A percentile compares a stretch with the other conserved stretches of the same genome.
Evolutionary conservation across 2,888 invertebrate genomes (phyloP).

Genomic region (Hypolimnas misippus): DNA sequence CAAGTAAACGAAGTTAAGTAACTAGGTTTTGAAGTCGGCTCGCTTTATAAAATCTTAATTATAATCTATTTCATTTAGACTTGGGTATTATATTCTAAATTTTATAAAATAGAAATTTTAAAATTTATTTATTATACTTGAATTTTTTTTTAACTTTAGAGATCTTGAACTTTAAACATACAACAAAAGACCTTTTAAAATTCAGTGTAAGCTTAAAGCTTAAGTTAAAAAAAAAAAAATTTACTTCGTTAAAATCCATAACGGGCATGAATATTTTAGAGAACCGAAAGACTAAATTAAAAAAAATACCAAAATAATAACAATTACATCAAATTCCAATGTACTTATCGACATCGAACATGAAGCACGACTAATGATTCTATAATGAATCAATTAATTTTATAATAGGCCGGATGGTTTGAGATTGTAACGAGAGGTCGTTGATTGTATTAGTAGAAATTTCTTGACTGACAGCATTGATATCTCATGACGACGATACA

Average conservation of each 20-base stretch:
- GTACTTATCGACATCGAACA: conserved; percentile 6
- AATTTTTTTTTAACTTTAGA: not conserved
- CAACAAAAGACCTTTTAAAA: conserved; percentile 17
- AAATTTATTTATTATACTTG: conserved; percentile 20
- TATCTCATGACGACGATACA: conserved; percentile 46
- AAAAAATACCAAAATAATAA: conserved; percentile 1
- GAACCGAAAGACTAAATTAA: not conserved
- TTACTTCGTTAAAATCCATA: too few species aligned
- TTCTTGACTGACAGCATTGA: conserved; percentile 54
- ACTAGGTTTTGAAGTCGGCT: too few species aligned
- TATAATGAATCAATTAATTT: conserved; percentile 59
- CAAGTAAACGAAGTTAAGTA: too few species aligned
- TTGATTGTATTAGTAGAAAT: conserved; percentile 59
- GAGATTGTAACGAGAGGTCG: conserved; percentile 62
- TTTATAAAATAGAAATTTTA: not conserved
- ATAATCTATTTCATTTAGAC: too few species aligned
- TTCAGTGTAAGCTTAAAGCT: not conserved
- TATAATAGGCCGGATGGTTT: conserved; percentile 54
- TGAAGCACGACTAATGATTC: conserved; percentile 42
- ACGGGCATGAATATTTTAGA: not conserved
- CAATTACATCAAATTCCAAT: not conserved
- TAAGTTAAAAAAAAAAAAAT: too few species aligned
- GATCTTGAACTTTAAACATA: conserved; percentile 10
- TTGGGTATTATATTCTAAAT: not conserved
- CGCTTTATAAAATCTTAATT: too few species aligned